phyloP scores from a whole-genome alignment of 2,797 vertebrate genomes.

The Gymnoscopelus braueri region DNA sequence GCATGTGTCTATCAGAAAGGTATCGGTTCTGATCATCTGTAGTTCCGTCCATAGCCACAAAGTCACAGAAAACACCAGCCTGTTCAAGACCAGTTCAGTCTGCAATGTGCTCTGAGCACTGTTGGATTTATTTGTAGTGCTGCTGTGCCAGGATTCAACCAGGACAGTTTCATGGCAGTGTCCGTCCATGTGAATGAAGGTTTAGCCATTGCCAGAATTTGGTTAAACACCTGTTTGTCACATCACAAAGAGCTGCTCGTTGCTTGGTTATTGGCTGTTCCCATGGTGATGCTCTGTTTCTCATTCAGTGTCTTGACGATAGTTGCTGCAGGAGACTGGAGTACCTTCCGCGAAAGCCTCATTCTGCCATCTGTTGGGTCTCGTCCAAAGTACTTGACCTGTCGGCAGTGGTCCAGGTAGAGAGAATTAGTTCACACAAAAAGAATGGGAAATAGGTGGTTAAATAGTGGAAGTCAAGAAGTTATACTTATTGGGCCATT shows the following conservation, averaged over 20 bases:
- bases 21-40: neutral
- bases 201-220: conserved; percentile 8
- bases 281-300: conserved; percentile 89
- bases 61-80: neutral
- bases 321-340: conserved; percentile 86
- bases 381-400: conserved; percentile 98
- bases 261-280: conserved; percentile 45
- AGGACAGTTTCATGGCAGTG: neutral
- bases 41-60: conserved; percentile 5
- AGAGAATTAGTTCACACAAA: conserved; percentile 9
- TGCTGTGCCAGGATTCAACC: neutral
- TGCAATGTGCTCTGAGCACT: conserved; percentile 9
- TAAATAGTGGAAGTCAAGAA: neutral
- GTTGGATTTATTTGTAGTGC: neutral
- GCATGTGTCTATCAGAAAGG: neutral
- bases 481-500: neutral
- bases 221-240: neutral
- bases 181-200: conserved; percentile 10
- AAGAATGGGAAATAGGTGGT: conserved; percentile 2
- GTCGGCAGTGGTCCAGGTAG: conserved; percentile 34
- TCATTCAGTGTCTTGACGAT: conserved; percentile 88
- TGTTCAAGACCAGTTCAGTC: conserved; percentile 9
- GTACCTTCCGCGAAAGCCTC: conserved; percentile 96
- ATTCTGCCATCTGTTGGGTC: conserved; percentile 97
- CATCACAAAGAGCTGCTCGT: conserved; percentile 47